Evolutionary conservation across 1,140 invertebrate genomes (phyloP), one percentile per base, ranked within the genome.

Genomic region (Tyrophagus putrescentiae): DNA sequence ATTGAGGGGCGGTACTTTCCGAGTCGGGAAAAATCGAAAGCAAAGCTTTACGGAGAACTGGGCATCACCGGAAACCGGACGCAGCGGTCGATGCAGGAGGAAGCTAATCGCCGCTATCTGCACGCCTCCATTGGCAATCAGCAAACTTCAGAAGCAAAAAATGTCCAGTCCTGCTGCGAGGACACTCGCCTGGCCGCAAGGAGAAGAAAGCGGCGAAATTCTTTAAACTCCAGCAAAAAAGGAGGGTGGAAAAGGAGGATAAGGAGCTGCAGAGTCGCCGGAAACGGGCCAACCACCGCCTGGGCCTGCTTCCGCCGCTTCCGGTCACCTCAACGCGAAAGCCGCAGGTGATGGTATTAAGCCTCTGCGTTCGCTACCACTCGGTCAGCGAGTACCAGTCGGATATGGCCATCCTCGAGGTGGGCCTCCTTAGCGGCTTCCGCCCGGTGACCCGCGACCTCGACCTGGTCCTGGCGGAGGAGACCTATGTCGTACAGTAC

Each of bases 351-450:
- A n/a, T 63, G 23, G 45, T 62, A n/a, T 54, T 48, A 25, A 27
- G 34, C 6, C 36, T 64, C 2, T 39, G 53, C 16, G 44, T 64
- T 21, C 64, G 64, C 28, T 57, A 31, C 2, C 34, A 29, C 29
- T n/a, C 31, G 28, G 21, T 60, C 16, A 21, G 16, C 1, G 16
- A 16, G 28, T n/a, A 25, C 36, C 34, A 53, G 25, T 36, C 62
- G 28, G 62, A 48, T 25, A 73, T 73, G 72, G 67, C 67, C 18
- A 67, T 73, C 1, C 36, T 72, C 34, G 70, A 73, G 57, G 66
- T 70, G 11, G 71, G 70, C 23, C 58, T 73, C 7, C 68, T 72
- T 45, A 70, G 70, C 16, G 72, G 72, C n/a, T 72, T 65, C 57
- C 50, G 61, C 25, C 64, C 68, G 1, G 45, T 67, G 13, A 53